Percentiles rank a stretch among this genome's conserved stretches.
Conservation (phyloP, 2,113 vertebrate species). For the Saimiri boliviensis region DNA sequence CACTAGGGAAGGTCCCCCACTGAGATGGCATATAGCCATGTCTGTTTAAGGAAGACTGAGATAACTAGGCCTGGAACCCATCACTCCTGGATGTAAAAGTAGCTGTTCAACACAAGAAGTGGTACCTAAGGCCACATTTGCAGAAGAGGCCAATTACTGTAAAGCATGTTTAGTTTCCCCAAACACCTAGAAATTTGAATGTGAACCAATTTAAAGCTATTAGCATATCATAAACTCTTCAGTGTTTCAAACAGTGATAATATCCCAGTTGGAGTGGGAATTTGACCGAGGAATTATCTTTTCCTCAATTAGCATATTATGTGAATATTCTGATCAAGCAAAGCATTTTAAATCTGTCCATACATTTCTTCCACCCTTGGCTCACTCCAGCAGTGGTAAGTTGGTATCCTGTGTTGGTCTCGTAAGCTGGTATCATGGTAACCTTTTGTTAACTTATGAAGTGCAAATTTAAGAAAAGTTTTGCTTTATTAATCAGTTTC, state of each 20-base stretch:
- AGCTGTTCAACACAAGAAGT: constrained; percentile 62
- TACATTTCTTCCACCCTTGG: constrained; percentile 20
- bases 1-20: neutral
- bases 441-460: constrained; percentile 2
- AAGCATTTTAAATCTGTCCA: constrained; percentile 59
- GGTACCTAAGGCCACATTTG: constrained; percentile 71
- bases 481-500: neutral
- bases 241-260: constrained; percentile 73
- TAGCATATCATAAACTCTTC: constrained; percentile 68
- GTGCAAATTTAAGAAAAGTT: neutral
- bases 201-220: constrained; percentile 70
- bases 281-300: constrained; percentile 56
- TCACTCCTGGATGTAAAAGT: constrained; percentile 45
- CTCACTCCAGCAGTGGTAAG: neutral
- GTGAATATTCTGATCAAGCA: constrained; percentile 61
- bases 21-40: constrained; percentile 41
- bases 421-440: neutral
- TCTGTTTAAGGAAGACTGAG: constrained; percentile 58
- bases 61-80: constrained; percentile 53
- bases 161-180: constrained; percentile 64
- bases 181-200: constrained; percentile 73
- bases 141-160: constrained; percentile 70
- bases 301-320: constrained; percentile 64
- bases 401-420: neutral
- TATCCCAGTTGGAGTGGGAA: constrained; percentile 66